phyloP scores from a whole-genome alignment of 2,113 vertebrate species.

The Lontra canadensis region DNA sequence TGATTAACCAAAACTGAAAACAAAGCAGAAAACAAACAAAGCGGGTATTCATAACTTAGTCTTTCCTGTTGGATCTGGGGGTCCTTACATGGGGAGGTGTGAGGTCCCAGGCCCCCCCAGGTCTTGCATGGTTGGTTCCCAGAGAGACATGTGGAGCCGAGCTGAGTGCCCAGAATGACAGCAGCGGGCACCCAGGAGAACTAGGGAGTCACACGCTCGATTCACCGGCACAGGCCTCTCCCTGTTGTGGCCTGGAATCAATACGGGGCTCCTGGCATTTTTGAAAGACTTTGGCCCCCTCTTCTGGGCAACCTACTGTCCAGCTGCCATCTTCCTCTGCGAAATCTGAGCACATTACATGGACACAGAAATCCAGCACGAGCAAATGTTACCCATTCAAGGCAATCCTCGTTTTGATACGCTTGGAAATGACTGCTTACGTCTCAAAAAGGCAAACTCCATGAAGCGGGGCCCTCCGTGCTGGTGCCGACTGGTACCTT shows the following conservation, averaged over 20 bases:
- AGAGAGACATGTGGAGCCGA: background rate
- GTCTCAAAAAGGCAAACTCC: background rate
- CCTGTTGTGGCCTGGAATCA: too few species aligned
- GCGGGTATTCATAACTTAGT: background rate
- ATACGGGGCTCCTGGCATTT: background rate
- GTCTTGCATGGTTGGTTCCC: rapidly evolving
- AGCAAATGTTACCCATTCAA: background rate
- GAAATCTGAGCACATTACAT: background rate
- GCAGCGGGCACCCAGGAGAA: too few species aligned
- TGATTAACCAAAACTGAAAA: background rate
- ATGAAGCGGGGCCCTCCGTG: background rate
- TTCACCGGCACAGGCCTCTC: too few species aligned
- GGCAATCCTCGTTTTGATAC: background rate
- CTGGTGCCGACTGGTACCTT: too few species aligned
- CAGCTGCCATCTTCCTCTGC: background rate
- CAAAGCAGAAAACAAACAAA: background rate
- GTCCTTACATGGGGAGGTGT: background rate
- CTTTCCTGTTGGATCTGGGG: background rate
- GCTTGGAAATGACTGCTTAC: background rate
- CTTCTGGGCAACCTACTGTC: background rate
- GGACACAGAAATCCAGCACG: background rate
- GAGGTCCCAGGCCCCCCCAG: background rate
- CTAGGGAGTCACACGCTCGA: rapidly evolving
- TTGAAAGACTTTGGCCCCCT: background rate
- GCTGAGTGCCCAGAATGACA: rapidly evolving